Evolutionary conservation across 2,888 invertebrate genomes (phyloP).

Genomic region (Sinopyrophorus schimmeli): DNA sequence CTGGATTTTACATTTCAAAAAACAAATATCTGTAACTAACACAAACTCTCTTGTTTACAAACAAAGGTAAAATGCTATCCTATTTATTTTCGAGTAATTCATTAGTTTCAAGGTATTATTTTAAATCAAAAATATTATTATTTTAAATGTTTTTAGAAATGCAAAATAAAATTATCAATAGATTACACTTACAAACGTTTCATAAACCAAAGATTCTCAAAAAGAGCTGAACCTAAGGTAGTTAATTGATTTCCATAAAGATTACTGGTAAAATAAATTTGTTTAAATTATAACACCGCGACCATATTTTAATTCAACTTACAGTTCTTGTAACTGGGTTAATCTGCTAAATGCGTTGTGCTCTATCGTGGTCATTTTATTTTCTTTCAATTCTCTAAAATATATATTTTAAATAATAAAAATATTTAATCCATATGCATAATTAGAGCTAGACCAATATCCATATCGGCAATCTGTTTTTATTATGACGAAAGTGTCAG

Average conservation of each 20-base stretch:
- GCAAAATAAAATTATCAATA: no score
- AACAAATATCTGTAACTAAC: no score
- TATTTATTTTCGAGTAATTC: no score
- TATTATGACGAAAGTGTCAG: no score
- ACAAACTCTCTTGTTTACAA: no score
- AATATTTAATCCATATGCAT: neutral
- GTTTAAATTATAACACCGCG: slow-evolving; percentile 11
- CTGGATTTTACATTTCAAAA: no score
- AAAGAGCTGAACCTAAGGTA: slow-evolving; percentile 3
- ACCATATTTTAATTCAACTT: slow-evolving; percentile 52
- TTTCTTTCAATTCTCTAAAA: slow-evolving; percentile 37
- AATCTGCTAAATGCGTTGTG: slow-evolving; percentile 55
- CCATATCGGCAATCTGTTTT: no score
- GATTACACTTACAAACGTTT: slow-evolving; percentile 14
- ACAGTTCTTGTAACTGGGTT: slow-evolving; percentile 57
- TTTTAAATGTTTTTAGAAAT: no score
- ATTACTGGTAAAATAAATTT: slow-evolving; percentile 19
- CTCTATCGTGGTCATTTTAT: slow-evolving; percentile 55
- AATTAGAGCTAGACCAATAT: no score
- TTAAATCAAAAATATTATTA: no score
- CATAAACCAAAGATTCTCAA: slow-evolving; percentile 3
- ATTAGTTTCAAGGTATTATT: no score
- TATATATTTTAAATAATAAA: neutral
- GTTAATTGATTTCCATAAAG: slow-evolving; percentile 17
- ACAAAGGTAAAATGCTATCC: no score